Percentiles rank a stretch among this genome's conserved stretches.
phyloP scores from a whole-genome alignment of 2,888 invertebrate genomes.

The Cetonia aurata region DNA sequence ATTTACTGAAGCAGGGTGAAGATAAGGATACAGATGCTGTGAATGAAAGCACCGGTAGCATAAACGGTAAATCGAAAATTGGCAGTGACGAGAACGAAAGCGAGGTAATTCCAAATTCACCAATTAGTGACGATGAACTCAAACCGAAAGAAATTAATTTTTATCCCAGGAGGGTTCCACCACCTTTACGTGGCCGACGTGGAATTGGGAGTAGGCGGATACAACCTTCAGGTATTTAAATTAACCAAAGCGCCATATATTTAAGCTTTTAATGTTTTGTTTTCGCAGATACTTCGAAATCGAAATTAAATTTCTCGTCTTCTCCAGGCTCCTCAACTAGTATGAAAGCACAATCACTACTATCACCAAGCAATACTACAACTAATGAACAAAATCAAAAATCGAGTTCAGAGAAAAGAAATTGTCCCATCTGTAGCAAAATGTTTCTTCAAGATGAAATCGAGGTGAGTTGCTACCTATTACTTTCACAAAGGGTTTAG shows the following conservation, averaged over 20 bases:
- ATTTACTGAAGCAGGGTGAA: conserved; percentile 40
- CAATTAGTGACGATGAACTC: conserved; percentile 31
- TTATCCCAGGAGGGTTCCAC: conserved; percentile 42
- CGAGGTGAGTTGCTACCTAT: conserved; percentile 46
- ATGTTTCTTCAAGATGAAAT: conserved; percentile 49
- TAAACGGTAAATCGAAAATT: not conserved
- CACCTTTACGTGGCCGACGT: conserved; percentile 42
- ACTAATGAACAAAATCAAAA: conserved; percentile 23
- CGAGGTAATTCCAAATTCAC: conserved; percentile 33
- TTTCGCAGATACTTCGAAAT: not conserved
- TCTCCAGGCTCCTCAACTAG: not conserved
- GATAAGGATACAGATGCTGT: conserved; percentile 25
- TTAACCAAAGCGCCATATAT: too few species aligned
- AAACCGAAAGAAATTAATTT: conserved; percentile 41
- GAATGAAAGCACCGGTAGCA: conserved; percentile 15
- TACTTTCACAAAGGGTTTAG: too few species aligned
- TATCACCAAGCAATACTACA: not conserved
- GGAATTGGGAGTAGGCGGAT: conserved; percentile 15
- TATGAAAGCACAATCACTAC: too few species aligned
- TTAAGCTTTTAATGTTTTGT: too few species aligned
- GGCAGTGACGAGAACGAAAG: conserved; percentile 36
- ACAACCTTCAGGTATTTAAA: conserved; percentile 8
- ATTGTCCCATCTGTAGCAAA: conserved; percentile 53
- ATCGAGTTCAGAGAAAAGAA: conserved; percentile 32
- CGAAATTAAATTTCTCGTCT: not conserved